phyloP scores from a whole-genome alignment of 2,888 invertebrate genomes.

The Pherbina coryleti region DNA sequence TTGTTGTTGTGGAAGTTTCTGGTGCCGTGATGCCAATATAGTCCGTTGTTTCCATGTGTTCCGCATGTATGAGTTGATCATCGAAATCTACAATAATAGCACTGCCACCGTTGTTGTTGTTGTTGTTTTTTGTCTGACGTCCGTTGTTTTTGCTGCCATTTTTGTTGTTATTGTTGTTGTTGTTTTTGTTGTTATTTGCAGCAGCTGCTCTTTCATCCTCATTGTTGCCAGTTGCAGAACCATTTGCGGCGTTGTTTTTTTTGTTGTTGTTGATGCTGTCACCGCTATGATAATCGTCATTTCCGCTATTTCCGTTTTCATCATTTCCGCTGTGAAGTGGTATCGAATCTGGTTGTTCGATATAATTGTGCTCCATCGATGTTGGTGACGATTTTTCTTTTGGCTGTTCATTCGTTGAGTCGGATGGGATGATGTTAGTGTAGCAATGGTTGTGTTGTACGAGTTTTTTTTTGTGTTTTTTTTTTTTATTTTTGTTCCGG shows the following conservation, averaged over 20 bases:
- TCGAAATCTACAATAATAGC: conserved; percentile 61
- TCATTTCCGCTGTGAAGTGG: conserved; percentile 68
- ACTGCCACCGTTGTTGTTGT: conserved; percentile 29
- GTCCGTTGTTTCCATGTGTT: conserved; percentile 71
- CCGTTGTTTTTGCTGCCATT: conserved; percentile 7
- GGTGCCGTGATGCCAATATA: conserved; percentile 70
- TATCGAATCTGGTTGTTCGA: conserved; percentile 68
- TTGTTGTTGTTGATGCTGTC: conserved; percentile 44
- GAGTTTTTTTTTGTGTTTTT: background rate
- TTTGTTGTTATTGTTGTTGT: conserved; percentile 6
- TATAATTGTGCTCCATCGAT: conserved; percentile 69
- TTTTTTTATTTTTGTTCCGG: background rate
- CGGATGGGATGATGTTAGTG: background rate
- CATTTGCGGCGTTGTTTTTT: conserved; percentile 31
- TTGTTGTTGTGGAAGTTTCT: conserved; percentile 66
- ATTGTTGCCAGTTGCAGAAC: background rate
- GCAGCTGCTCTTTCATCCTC: background rate
- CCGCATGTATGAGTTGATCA: conserved; percentile 67
- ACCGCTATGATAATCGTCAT: conserved; percentile 66
- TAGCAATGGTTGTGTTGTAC: background rate
- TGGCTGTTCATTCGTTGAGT: conserved; percentile 50
- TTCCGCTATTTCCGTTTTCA: conserved; percentile 68
- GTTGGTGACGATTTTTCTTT: conserved; percentile 65
- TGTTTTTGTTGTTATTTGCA: background rate
- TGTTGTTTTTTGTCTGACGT: conserved; percentile 30